phyloP scores from a whole-genome alignment of 2,888 invertebrate species.

The Cosmia trapezina region DNA sequence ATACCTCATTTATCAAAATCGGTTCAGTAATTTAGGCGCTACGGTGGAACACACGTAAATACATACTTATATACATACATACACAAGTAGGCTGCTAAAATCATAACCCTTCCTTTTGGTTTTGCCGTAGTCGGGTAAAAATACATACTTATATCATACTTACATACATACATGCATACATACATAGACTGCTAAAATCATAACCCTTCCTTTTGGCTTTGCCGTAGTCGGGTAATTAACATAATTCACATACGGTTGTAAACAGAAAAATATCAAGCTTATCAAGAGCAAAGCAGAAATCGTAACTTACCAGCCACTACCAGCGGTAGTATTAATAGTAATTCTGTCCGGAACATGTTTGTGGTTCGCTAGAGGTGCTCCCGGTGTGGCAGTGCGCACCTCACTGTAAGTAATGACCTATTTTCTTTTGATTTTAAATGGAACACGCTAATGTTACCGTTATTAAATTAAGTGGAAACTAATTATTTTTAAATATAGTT shows the following conservation, averaged over 20 bases:
- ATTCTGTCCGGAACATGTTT: conserved; percentile 61
- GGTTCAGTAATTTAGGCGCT: no score
- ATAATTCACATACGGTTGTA: conserved; percentile 29
- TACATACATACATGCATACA: no score
- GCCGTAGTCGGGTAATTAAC: no score
- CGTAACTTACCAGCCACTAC: conserved; percentile 71
- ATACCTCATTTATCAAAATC: no score
- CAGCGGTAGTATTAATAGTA: conserved; percentile 68
- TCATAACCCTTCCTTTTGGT: no score
- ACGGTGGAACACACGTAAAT: no score
- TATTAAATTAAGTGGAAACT: conserved; percentile 28
- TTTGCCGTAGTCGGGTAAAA: no score
- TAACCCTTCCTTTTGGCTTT: no score
- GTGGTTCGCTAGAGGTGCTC: conserved; percentile 26
- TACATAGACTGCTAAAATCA: no score
- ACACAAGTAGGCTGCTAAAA: no score
- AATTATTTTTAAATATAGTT: conserved; percentile 52
- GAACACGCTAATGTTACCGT: conserved; percentile 34
- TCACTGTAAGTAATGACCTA: conserved; percentile 13
- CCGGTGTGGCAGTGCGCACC: conserved; percentile 18
- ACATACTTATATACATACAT: no score
- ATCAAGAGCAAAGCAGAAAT: conserved; percentile 42
- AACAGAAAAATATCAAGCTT: conserved; percentile 20
- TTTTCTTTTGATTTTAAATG: conserved; percentile 37
- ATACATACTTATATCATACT: no score